These are phyloP conservation scores for Lamellibrachia luymesi DNA, from an alignment of 1,140 invertebrate genomes.

Conservation along the genomic window DNA sequence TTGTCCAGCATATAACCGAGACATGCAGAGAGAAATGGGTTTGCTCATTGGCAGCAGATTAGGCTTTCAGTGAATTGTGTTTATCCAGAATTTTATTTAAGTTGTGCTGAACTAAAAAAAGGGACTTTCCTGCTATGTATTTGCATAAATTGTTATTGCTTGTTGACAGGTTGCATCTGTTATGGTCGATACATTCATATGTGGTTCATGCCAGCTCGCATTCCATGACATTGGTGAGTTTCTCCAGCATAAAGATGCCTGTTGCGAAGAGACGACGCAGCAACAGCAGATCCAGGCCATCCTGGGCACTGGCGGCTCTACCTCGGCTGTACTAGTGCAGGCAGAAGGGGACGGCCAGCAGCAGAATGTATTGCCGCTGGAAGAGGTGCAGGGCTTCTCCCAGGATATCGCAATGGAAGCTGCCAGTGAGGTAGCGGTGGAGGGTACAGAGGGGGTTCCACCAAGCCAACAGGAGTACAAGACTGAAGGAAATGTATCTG, in stretches of 20 bases:
- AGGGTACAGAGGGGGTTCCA: not conserved
- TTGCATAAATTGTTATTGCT: not conserved
- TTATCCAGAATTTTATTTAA: not conserved
- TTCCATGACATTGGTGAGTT: constrained; percentile 47
- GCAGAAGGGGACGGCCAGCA: not conserved
- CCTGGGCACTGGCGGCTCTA: not conserved
- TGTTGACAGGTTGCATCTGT: not conserved
- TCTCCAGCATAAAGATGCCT: constrained; percentile 44
- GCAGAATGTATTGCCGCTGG: not conserved
- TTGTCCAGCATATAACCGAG: too few species aligned
- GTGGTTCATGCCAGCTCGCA: constrained; percentile 41
- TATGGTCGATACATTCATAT: constrained; percentile 46
- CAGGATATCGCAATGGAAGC: not conserved
- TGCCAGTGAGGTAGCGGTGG: not conserved
- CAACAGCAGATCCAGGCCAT: not conserved
- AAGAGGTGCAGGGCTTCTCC: not conserved
- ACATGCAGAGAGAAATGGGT: too few species aligned
- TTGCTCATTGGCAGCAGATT: too few species aligned
- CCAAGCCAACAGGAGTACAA: not conserved
- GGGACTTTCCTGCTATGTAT: not conserved
- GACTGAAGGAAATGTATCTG: not conserved
- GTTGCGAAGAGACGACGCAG: constrained; percentile 25
- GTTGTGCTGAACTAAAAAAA: not conserved
- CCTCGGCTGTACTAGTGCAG: not conserved
- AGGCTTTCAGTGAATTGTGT: not conserved